phyloP scores from a whole-genome alignment of 2,797 vertebrate species.

The Melanotaenia maccullochi region DNA sequence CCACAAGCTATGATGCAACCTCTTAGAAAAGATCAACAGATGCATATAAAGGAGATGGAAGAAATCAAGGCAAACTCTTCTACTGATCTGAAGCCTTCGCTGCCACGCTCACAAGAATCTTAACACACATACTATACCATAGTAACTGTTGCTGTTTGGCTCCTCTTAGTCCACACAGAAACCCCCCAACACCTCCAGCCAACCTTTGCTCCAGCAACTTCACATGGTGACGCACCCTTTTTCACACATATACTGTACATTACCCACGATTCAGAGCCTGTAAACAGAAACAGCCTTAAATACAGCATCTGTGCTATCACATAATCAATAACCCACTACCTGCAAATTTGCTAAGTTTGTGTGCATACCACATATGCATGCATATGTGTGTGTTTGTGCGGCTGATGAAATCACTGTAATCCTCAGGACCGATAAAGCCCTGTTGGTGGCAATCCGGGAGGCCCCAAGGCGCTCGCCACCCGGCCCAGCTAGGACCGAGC shows the following conservation, averaged over 20 bases:
- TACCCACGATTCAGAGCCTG: not conserved
- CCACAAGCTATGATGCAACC: constrained; percentile 15
- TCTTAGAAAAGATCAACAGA: constrained; percentile 18
- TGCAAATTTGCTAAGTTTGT: constrained; percentile 16
- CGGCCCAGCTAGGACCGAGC: constrained; percentile 60
- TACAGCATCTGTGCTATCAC: not conserved
- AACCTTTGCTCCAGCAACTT: constrained; percentile 39
- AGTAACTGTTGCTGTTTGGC: constrained; percentile 77
- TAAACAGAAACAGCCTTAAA: not conserved
- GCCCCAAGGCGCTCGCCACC: constrained; percentile 64
- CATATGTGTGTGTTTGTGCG: constrained; percentile 31
- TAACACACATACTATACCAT: constrained; percentile 47
- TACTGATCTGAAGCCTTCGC: constrained; percentile 40
- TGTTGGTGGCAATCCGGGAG: constrained; percentile 73
- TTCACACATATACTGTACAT: not conserved
- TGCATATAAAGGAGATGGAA: constrained; percentile 9
- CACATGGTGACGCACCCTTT: not conserved
- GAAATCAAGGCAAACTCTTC: constrained; percentile 1
- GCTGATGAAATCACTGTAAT: constrained; percentile 74
- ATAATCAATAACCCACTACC: not conserved
- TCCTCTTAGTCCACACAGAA: constrained; percentile 41
- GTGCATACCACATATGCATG: constrained; percentile 43
- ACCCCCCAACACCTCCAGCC: constrained; percentile 29
- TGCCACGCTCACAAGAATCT: constrained; percentile 7
- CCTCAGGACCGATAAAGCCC: constrained; percentile 68